These are phyloP conservation scores for Pangasius macronema DNA, from an alignment of 2,797 vertebrate genomes.

Conservation along the genomic window DNA sequence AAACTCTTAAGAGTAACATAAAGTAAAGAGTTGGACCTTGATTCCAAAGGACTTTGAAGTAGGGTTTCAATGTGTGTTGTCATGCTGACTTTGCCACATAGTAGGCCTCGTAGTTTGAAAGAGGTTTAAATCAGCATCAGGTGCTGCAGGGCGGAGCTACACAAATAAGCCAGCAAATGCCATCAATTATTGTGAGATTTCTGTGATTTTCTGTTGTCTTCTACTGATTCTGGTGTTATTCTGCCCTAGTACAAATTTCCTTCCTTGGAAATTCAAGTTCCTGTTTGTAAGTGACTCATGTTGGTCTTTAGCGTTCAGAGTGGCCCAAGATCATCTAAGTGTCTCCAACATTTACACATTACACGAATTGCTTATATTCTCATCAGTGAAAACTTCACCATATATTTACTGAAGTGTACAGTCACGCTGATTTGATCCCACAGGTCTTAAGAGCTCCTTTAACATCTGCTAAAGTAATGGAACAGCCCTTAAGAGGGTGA, in stretches of 20 bases:
- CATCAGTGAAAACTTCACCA: not conserved
- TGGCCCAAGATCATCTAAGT: not conserved
- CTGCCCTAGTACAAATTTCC: not conserved
- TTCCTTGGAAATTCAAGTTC: not conserved
- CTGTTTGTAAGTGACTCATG: not conserved
- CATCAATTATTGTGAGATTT: conserved; percentile 34
- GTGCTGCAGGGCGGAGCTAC: conserved; percentile 67
- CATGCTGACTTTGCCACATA: conserved; percentile 54
- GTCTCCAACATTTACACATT: not conserved
- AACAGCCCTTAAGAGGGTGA: not conserved
- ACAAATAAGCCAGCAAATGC: conserved; percentile 46
- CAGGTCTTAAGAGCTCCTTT: not conserved
- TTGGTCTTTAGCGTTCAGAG: not conserved
- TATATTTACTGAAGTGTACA: not conserved
- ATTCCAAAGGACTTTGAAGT: conserved; percentile 68
- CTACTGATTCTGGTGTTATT: not conserved
- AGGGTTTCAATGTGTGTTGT: conserved; percentile 63
- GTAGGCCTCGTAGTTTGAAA: conserved; percentile 38
- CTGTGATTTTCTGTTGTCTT: not conserved
- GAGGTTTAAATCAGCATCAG: conserved; percentile 70
- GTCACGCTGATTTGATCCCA: not conserved
- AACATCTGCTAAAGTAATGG: not conserved
- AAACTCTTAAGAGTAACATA: too few relatives aligned
- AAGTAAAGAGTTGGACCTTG: conserved; percentile 62
- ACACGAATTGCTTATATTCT: not conserved